Evolutionary conservation across 2,888 invertebrate genomes (phyloP).

Genomic region (Stegophylla sp.): DNA sequence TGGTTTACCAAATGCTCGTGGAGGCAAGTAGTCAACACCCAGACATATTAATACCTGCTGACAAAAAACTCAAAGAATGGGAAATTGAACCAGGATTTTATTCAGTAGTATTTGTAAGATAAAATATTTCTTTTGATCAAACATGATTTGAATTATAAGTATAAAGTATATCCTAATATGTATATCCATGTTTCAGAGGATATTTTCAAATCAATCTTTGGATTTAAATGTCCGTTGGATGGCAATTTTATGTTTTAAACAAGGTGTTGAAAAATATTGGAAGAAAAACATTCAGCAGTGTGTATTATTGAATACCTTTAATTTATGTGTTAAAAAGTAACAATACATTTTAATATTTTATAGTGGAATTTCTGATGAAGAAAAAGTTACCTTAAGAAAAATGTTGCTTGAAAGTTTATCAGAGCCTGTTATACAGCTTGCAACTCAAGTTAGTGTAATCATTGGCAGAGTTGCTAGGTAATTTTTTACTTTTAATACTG

Average conservation of each 20-base stretch:
- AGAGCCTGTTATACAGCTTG: constrained; percentile 86
- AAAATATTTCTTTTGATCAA: constrained; percentile 39
- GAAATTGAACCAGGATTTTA: constrained; percentile 90
- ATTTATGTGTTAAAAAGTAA: background rate
- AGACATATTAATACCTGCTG: constrained; percentile 83
- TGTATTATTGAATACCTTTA: constrained; percentile 63
- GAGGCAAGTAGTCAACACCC: constrained; percentile 86
- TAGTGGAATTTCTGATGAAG: constrained; percentile 66
- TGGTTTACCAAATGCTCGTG: constrained; percentile 71
- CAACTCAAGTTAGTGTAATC: constrained; percentile 85
- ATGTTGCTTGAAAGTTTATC: constrained; percentile 74
- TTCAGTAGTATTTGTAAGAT: constrained; percentile 78
- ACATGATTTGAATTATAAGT: too few relatives aligned
- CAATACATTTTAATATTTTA: background rate
- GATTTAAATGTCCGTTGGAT: constrained; percentile 88
- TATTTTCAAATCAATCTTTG: constrained; percentile 77
- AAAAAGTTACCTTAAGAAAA: constrained; percentile 75
- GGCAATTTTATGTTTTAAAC: constrained; percentile 91
- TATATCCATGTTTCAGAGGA: constrained; percentile 69
- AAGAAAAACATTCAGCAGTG: constrained; percentile 80
- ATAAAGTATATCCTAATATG: background rate
- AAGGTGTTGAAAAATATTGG: constrained; percentile 93
- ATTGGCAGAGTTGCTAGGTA: constrained; percentile 86
- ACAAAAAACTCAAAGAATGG: constrained; percentile 85
- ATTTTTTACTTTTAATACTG: background rate